Evolutionary conservation across 2,888 invertebrate genomes (phyloP).

Genomic region (Drosophila kambysellisi): DNA sequence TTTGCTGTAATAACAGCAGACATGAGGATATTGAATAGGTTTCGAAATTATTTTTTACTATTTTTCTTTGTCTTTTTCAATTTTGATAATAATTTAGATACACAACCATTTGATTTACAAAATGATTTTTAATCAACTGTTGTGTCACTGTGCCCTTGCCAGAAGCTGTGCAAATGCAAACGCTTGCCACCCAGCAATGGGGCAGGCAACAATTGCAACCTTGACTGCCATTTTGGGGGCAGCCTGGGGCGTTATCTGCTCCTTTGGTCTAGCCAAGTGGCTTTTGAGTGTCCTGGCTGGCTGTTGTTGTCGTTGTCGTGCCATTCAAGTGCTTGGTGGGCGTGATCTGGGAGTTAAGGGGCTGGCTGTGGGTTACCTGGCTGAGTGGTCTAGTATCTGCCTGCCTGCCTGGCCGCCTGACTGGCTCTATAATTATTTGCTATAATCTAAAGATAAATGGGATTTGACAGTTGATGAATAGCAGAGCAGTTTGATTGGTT

Average conservation of each 20-base stretch:
- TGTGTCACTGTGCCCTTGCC: conserved; percentile 33
- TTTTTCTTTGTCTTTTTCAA: background rate
- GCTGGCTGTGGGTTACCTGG: conserved; percentile 26
- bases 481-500: conserved; percentile 68
- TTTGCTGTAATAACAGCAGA: background rate
- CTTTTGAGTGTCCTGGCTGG: conserved; percentile 57
- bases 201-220: conserved; percentile 71
- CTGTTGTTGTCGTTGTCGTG: conserved; percentile 35
- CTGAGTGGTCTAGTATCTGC: conserved; percentile 7
- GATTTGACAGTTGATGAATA: conserved; percentile 77
- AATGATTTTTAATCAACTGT: background rate
- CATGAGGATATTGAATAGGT: background rate
- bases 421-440: conserved; percentile 72
- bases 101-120: background rate
- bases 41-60: background rate
- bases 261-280: conserved; percentile 65
- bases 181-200: conserved; percentile 22
- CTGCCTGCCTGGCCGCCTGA: conserved; percentile 14
- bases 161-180: conserved; percentile 25
- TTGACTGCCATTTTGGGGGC: conserved; percentile 63
- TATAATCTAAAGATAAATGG: conserved; percentile 76
- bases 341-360: conserved; percentile 16
- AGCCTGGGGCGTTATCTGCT: conserved; percentile 30
- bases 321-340: conserved; percentile 58
- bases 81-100: background rate